Evolutionary conservation across 2,797 vertebrate genomes (phyloP).

Genomic region (Poecilia picta): DNA sequence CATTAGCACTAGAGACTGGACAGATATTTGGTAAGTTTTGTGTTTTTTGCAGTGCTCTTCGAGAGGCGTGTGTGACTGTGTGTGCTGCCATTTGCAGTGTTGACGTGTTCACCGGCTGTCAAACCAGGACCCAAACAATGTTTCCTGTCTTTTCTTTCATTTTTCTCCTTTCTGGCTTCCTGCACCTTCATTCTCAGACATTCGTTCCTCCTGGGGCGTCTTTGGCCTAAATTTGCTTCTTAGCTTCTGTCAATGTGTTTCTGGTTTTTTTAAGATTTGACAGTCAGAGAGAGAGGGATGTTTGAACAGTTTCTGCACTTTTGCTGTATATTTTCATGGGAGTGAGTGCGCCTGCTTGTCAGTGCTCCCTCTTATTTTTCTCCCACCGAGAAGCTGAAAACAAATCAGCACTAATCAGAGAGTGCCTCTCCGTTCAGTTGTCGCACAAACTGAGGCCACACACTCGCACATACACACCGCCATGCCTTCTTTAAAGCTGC

Average conservation of each 20-base stretch:
- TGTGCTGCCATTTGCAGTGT: constrained; percentile 32
- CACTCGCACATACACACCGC: constrained; percentile 17
- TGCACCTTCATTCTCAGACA: constrained; percentile 17
- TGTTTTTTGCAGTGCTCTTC: neutral
- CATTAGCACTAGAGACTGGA: no score
- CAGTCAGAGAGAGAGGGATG: constrained; percentile 55
- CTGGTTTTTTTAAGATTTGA: constrained; percentile 42
- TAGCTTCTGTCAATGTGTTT: constrained; percentile 34
- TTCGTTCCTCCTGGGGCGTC: constrained; percentile 48
- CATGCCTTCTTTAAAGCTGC: constrained; percentile 35
- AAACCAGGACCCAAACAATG: constrained; percentile 27
- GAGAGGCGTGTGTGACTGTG: constrained; percentile 10
- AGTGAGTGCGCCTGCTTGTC: constrained; percentile 15
- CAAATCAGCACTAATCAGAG: constrained; percentile 72
- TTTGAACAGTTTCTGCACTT: constrained; percentile 63
- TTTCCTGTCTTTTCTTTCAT: constrained; percentile 16
- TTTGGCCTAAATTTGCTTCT: constrained; percentile 66
- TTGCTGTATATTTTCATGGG: constrained; percentile 36
- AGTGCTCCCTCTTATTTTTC: constrained; percentile 39
- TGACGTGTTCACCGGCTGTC: constrained; percentile 50
- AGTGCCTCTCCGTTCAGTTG: constrained; percentile 37
- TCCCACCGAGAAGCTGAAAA: constrained; percentile 60
- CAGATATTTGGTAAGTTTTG: no score
- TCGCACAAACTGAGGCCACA: constrained; percentile 31
- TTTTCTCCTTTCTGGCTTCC: constrained; percentile 8